Evolutionary conservation across 1,140 invertebrate genomes (phyloP).

Genomic region (Leptestheria dahalacensis): DNA sequence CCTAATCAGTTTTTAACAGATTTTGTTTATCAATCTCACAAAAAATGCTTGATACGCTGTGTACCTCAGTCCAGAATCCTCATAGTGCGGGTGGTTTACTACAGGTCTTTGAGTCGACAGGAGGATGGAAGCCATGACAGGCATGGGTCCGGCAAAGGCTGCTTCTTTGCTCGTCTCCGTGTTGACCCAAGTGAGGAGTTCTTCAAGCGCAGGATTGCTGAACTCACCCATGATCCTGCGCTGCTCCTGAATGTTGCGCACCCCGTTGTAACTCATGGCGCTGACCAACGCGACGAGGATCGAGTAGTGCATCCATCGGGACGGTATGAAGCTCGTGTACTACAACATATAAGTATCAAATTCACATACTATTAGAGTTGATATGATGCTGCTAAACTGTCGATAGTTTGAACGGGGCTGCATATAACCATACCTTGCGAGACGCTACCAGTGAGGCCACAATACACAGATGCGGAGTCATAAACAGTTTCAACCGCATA

Average conservation of each 20-base stretch:
- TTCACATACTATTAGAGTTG: no score
- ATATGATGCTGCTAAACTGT: no score
- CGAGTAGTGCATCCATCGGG: conserved; percentile 25
- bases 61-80: conserved; percentile 48
- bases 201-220: conserved; percentile 49
- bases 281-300: conserved; percentile 30
- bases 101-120: conserved; percentile 56
- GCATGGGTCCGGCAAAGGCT: conserved; percentile 72
- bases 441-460: conserved; percentile 43
- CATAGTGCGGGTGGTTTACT: conserved; percentile 74
- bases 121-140: conserved; percentile 61
- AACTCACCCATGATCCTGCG: conserved; percentile 43
- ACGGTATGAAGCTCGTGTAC: conserved; percentile 21
- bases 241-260: conserved; percentile 33
- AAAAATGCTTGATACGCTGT: neutral
- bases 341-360: conserved; percentile 20
- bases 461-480: conserved; percentile 64
- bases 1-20: conserved; percentile 27
- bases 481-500: conserved; percentile 70
- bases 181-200: conserved; percentile 58
- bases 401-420: no score
- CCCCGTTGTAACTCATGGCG: conserved; percentile 32
- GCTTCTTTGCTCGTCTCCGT: conserved; percentile 39
- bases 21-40: no score
- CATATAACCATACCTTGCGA: conserved; percentile 27